These are phyloP conservation scores for Parazoanthus atlanticus DNA, from an alignment of 92 coral and sea anemone genomes.

Conservation along the genomic window DNA sequence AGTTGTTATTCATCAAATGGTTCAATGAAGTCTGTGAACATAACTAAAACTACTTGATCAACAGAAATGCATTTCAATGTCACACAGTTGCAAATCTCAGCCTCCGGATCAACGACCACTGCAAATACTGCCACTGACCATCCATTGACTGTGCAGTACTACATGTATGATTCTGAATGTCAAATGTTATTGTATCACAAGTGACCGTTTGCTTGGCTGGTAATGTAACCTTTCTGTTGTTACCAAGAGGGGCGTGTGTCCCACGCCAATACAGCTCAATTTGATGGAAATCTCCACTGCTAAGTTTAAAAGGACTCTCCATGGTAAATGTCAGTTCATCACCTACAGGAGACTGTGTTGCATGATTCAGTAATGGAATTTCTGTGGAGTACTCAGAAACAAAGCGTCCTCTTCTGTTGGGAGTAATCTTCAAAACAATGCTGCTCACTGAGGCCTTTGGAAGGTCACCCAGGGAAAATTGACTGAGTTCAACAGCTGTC, in stretches of 20 bases:
- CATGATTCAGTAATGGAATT: neutral
- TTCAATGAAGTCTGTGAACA: too few species aligned
- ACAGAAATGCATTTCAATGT: neutral
- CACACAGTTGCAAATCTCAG: neutral
- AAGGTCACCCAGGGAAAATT: neutral
- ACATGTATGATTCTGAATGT: neutral
- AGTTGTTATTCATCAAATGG: too few species aligned
- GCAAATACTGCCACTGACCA: neutral
- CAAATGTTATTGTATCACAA: neutral
- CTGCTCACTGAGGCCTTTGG: neutral
- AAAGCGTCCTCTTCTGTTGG: neutral
- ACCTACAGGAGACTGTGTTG: neutral
- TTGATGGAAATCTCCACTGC: neutral
- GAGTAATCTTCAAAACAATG: neutral
- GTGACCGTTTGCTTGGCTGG: neutral
- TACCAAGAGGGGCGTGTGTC: neutral
- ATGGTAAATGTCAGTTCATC: neutral
- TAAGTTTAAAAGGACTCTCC: neutral
- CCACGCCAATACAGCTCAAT: neutral
- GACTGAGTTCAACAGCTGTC: neutral
- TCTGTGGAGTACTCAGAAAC: neutral
- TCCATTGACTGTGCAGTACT: neutral
- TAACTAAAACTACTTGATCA: too few species aligned
- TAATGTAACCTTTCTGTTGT: slow-evolving; percentile 3
- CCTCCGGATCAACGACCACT: neutral